Evolutionary conservation across 1,140 invertebrate genomes (phyloP), one percentile per base, ranked within the genome.

Genomic region (Papilio dardanus): DNA sequence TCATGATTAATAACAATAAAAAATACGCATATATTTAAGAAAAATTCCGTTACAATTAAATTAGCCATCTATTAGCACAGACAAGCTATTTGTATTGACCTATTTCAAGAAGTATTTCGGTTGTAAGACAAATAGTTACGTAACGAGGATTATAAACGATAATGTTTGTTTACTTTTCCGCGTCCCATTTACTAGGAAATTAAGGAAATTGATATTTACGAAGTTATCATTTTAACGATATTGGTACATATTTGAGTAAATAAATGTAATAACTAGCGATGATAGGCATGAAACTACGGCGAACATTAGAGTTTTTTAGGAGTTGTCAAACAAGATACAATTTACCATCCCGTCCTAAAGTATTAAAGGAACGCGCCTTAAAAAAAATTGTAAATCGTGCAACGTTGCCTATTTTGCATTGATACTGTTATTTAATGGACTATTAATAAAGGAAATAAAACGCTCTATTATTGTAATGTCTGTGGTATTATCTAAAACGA

Each of bases 41-140:
- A 30, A 62, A 62, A 62, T 30, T 30, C 24, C 24, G 54, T 28
- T 62, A 12, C 24, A 30, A 28, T 3, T 62, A 62, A 62, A 30
- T 62, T 62, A 62, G 54, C 54, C 54, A 28, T 21, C 54, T 28
- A 62, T 62, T 62, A 62, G 10, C 46, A 50, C 46, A 62, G 54
- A 28, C 12, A 28, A 62, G 54, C 12, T 62, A 62, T 62, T 62
- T 62, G 24, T 28, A 14, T 1, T 62, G 54, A 28, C 54, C 54
- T 24, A 62, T 62, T 62, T 62, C 24, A 14, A 21, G 12, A 62
- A 62, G 24, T 62, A 62, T 28, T 58, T 58, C 21, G 24, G 24
- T 24, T 62, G 54, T 10, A 10, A 62, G 5, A 62, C 54, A 62
- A 28, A 24, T 62, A 4, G 21, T 62, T 58, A 24, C 50, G 50